phyloP scores from a whole-genome alignment of 2,888 invertebrate genomes.

The Amblyjoppa fuscipennis region DNA sequence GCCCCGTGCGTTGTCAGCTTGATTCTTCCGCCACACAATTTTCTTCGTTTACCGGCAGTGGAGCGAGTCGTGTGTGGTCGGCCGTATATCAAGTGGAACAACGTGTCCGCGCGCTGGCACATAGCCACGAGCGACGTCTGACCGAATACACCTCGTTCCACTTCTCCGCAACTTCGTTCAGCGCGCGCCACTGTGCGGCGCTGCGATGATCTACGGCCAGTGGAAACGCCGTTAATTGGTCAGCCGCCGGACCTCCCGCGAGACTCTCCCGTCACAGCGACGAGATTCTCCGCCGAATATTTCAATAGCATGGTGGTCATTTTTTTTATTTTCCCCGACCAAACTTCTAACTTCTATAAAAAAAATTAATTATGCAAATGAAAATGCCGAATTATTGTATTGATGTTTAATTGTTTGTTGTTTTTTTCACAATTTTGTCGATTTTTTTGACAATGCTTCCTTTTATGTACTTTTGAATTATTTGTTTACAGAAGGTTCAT shows the following conservation, averaged over 20 bases:
- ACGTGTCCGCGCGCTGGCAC: slow-evolving; percentile 43
- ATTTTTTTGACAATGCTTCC: no score
- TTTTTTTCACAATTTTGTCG: no score
- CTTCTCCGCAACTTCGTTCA: not conserved
- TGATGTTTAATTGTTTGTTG: no score
- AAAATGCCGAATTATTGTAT: no score
- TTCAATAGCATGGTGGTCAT: not conserved
- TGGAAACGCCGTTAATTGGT: slow-evolving; percentile 1
- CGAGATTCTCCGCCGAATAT: not conserved
- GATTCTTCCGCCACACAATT: slow-evolving; percentile 52
- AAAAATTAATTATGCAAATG: no score
- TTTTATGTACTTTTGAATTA: no score
- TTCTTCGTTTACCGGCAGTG: slow-evolving; percentile 57
- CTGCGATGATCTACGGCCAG: not conserved
- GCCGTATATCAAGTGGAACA: slow-evolving; percentile 58
- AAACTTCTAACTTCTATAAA: no score
- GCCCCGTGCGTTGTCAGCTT: slow-evolving; percentile 51
- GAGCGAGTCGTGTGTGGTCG: slow-evolving; percentile 54
- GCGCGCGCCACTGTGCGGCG: not conserved
- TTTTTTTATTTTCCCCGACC: no score
- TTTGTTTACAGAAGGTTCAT: no score
- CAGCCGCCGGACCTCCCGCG: not conserved
- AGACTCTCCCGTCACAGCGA: no score
- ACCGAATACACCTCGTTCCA: slow-evolving; percentile 44
- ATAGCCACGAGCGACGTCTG: slow-evolving; percentile 46